phyloP scores from a whole-genome alignment of 2,888 invertebrate species.

The Ormyrus rosae region DNA sequence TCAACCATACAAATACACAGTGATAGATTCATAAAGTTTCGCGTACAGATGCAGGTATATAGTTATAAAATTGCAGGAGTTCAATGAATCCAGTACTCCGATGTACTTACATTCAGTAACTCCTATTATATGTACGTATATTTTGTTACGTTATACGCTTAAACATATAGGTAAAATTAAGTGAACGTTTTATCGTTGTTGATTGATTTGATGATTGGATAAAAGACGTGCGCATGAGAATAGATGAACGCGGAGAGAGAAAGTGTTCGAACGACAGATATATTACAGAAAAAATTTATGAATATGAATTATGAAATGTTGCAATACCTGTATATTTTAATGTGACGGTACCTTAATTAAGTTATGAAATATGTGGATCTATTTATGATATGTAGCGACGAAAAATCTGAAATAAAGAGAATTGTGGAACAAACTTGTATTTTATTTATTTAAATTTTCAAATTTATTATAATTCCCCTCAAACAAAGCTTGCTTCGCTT shows the following conservation, averaged over 20 bases:
- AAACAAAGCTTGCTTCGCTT: no score
- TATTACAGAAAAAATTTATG: constrained; percentile 48
- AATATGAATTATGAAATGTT: constrained; percentile 56
- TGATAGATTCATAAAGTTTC: constrained; percentile 48
- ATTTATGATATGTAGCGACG: constrained; percentile 56
- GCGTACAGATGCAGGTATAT: constrained; percentile 43
- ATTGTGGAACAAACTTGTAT: constrained; percentile 22
- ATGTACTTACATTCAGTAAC: constrained; percentile 53
- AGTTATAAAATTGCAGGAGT: constrained; percentile 39
- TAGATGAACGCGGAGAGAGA: constrained; percentile 13
- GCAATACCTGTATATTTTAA: constrained; percentile 57
- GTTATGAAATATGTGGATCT: constrained; percentile 56
- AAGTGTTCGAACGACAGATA: constrained; percentile 39
- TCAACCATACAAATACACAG: constrained; percentile 45
- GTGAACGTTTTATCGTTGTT: constrained; percentile 55
- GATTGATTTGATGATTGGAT: constrained; percentile 43
- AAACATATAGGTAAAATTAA: constrained; percentile 46
- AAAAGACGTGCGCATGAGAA: constrained; percentile 13
- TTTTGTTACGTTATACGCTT: constrained; percentile 53
- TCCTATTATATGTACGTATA: constrained; percentile 25
- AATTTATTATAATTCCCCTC: neutral
- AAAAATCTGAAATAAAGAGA: constrained; percentile 57
- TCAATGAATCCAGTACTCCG: constrained; percentile 37
- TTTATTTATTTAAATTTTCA: neutral
- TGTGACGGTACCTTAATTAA: constrained; percentile 56